These are phyloP conservation scores for Ceratina calcarata DNA, from an alignment of 1,140 invertebrate species.

Conservation along the genomic window DNA sequence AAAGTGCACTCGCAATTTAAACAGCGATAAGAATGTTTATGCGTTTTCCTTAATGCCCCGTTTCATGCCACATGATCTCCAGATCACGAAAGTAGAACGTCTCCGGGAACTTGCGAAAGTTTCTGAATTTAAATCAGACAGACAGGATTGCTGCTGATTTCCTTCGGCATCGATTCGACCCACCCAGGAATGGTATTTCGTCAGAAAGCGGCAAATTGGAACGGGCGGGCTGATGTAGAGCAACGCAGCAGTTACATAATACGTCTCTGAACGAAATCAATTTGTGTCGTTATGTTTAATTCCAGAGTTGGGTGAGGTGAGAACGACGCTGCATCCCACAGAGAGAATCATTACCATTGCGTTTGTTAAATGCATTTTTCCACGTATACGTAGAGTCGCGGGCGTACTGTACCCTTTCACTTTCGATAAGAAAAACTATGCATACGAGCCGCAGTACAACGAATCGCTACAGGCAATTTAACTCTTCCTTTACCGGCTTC, in stretches of 20 bases:
- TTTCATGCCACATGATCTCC: no score
- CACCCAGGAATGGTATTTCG: not conserved
- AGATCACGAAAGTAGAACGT: no score
- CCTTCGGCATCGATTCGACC: not conserved
- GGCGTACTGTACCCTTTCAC: slow-evolving; percentile 10
- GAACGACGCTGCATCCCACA: no score
- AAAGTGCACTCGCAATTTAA: not conserved
- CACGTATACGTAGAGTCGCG: no score
- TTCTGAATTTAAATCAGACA: not conserved
- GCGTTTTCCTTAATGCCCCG: no score
- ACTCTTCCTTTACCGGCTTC: no score
- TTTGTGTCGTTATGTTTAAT: slow-evolving; percentile 21
- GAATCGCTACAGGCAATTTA: not conserved
- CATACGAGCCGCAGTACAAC: not conserved
- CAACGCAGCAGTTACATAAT: slow-evolving; percentile 17
- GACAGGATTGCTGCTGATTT: not conserved
- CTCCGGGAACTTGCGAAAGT: not conserved
- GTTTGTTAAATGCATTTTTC: no score
- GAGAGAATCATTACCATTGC: no score
- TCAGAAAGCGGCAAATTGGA: slow-evolving; percentile 19
- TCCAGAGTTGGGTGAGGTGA: not conserved
- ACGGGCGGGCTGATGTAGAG: slow-evolving; percentile 1
- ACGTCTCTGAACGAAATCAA: slow-evolving; percentile 10
- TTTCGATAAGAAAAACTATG: slow-evolving; percentile 12
- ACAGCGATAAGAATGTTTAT: no score